Conservation (phyloP, 2,797 vertebrate genomes). For the Brachyalestes nurse region DNA sequence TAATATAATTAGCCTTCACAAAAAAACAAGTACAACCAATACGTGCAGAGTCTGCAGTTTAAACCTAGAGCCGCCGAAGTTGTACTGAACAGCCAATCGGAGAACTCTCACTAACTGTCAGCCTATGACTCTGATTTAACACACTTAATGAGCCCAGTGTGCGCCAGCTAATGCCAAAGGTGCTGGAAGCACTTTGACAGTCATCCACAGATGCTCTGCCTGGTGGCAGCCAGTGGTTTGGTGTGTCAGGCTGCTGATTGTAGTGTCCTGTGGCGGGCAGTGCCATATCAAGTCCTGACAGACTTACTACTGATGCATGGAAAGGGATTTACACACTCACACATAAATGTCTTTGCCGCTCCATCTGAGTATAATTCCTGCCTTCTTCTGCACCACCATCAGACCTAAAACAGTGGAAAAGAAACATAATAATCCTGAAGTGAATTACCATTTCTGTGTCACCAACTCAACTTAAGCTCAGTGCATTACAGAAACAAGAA, state of each 20-base stretch:
- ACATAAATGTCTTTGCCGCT: slow-evolving; percentile 15
- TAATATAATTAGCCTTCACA: too few species aligned
- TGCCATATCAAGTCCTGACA: background rate
- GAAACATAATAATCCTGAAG: slow-evolving; percentile 21
- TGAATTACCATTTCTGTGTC: slow-evolving; percentile 36
- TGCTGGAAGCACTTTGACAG: background rate
- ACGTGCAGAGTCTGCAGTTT: background rate
- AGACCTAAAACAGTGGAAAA: slow-evolving; percentile 15
- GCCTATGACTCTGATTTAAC: background rate
- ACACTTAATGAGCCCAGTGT: background rate
- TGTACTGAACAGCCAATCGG: background rate
- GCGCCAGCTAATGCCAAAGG: background rate
- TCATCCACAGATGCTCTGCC: background rate
- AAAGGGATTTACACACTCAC: background rate
- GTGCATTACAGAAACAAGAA: slow-evolving; percentile 3
- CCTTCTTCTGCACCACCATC: background rate
- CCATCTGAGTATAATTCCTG: background rate
- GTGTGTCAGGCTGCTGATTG: background rate
- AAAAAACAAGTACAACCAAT: background rate
- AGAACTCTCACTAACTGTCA: background rate
- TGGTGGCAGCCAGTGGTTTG: background rate
- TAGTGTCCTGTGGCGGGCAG: background rate
- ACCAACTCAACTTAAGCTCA: slow-evolving; percentile 18
- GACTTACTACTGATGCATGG: background rate
- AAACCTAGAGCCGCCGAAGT: background rate